A percentile compares a stretch with the other conserved stretches of the same genome.
These are phyloP conservation scores for Macaca mulatta DNA, from an alignment of 2,113 vertebrate species.

Conservation along the genomic window DNA sequence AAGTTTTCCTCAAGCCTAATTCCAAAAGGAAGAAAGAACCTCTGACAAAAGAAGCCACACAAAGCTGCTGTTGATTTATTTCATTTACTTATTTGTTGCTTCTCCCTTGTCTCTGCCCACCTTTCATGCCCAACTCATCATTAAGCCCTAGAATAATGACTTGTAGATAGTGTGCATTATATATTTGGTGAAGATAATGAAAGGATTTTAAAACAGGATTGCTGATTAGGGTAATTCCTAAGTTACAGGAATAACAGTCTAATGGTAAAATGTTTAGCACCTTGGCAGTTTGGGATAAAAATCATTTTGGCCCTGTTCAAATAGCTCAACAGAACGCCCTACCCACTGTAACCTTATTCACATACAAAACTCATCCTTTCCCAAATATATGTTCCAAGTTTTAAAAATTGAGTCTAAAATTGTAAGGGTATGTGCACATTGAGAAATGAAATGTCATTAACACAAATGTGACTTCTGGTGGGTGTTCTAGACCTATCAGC, in stretches of 20 bases:
- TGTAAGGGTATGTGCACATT: neutral
- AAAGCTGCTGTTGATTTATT: neutral
- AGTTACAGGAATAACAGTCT: slow-evolving; percentile 12
- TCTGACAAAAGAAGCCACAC: neutral
- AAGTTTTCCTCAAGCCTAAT: neutral
- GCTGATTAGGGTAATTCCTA: neutral
- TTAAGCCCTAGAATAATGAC: neutral
- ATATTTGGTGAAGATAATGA: slow-evolving; percentile 21
- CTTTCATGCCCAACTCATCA: neutral
- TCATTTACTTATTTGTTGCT: neutral
- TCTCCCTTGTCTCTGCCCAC: neutral
- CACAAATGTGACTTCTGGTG: slow-evolving; percentile 4
- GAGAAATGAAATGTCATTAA: slow-evolving; percentile 44
- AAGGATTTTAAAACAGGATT: neutral
- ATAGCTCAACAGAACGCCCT: neutral
- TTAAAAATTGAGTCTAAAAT: neutral
- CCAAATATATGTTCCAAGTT: neutral
- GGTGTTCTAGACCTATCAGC: slow-evolving; percentile 20
- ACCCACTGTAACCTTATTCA: neutral
- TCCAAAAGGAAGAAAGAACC: neutral
- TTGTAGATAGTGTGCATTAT: neutral
- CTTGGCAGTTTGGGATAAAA: neutral
- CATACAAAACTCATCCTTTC: neutral
- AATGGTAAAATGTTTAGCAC: slow-evolving; percentile 1
- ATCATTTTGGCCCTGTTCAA: neutral